Evolutionary conservation across 1,140 invertebrate species (phyloP).

Genomic region (Chironomus tepperi): DNA sequence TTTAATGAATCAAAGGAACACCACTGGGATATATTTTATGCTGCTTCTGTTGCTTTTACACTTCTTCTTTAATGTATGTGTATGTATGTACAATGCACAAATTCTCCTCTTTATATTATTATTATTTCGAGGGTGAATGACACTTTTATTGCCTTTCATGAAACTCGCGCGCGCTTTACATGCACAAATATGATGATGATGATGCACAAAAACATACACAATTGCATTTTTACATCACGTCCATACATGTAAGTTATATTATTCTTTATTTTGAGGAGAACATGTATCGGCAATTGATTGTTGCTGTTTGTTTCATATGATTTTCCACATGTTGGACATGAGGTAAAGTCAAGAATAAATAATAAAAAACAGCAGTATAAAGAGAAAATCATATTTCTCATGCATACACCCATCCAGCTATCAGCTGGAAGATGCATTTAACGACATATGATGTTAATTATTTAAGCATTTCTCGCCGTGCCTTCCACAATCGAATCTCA

Average conservation of each 20-base stretch:
- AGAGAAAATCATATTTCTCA: conserved; percentile 3
- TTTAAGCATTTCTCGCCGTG: not conserved
- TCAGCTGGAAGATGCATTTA: not conserved
- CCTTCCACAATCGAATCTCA: too few relatives aligned
- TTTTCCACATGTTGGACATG: conserved; percentile 19
- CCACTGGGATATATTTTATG: conserved; percentile 11
- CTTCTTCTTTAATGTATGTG: not conserved
- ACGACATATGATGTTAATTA: conserved; percentile 22
- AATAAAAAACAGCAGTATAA: not conserved
- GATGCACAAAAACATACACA: not conserved
- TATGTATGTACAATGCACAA: not conserved
- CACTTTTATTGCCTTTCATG: conserved; percentile 18
- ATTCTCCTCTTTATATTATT: not conserved
- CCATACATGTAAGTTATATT: too few relatives aligned
- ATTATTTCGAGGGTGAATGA: conserved; percentile 21
- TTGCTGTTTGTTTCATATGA: conserved; percentile 11
- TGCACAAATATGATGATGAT: conserved; percentile 7
- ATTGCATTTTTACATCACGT: not conserved
- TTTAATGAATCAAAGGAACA: not conserved
- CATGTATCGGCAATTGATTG: not conserved
- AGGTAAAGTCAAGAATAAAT: not conserved
- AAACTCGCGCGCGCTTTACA: conserved; percentile 5
- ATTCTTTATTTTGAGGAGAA: too few relatives aligned
- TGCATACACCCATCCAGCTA: not conserved
- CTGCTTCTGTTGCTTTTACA: not conserved